A percentile compares a stretch with the other conserved stretches of the same genome.
Conservation (phyloP, 2,888 invertebrate genomes). For the Toxonevra muliebris region DNA sequence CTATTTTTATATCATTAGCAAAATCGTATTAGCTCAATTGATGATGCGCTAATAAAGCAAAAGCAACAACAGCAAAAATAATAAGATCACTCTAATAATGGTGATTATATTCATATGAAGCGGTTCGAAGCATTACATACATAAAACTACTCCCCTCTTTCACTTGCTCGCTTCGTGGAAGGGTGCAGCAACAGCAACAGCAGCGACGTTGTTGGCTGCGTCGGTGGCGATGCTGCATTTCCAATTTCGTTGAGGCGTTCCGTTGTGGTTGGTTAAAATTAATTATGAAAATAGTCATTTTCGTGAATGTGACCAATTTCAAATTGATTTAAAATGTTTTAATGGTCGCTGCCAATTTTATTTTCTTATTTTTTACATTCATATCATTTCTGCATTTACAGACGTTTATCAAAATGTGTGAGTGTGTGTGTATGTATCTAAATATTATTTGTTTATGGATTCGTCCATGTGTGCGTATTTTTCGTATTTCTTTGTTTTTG, state of each 20-base stretch:
- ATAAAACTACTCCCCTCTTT: constrained; percentile 24
- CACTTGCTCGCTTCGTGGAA: constrained; percentile 3
- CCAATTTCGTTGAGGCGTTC: constrained; percentile 53
- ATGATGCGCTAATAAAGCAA: constrained; percentile 51
- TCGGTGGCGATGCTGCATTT: constrained; percentile 49
- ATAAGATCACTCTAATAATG: constrained; percentile 22
- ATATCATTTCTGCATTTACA: background rate
- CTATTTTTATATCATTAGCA: constrained; percentile 47
- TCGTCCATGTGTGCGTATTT: constrained; percentile 14
- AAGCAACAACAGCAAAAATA: constrained; percentile 22
- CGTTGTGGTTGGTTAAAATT: constrained; percentile 58
- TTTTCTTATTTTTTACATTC: constrained; percentile 39
- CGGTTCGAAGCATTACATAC: constrained; percentile 31
- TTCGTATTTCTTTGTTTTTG: constrained; percentile 1
- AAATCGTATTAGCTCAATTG: background rate
- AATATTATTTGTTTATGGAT: background rate
- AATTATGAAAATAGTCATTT: constrained; percentile 55
- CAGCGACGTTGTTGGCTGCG: constrained; percentile 21
- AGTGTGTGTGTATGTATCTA: constrained; percentile 15
- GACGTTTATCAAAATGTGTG: constrained; percentile 1
- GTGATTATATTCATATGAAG: constrained; percentile 31
- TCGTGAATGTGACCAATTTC: constrained; percentile 53
- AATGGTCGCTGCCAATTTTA: constrained; percentile 52
- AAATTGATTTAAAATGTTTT: constrained; percentile 45
- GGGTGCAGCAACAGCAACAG: background rate